These are phyloP conservation scores for Nylanderia fulva DNA, from an alignment of 1,140 invertebrate genomes.

Conservation along the genomic window DNA sequence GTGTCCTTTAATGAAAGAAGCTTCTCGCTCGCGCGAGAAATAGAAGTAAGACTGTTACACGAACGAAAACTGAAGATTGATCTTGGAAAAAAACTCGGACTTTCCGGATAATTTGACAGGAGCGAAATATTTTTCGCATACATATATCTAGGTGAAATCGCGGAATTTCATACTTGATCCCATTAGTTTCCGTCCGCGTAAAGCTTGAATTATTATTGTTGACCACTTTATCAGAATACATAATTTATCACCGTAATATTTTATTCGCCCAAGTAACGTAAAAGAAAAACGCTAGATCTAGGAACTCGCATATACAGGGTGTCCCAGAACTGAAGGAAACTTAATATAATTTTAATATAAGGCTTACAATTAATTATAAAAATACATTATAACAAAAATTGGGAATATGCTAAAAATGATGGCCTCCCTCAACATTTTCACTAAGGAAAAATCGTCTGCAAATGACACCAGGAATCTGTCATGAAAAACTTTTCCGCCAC, in stretches of 20 bases:
- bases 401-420: too few species aligned
- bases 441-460: too few species aligned
- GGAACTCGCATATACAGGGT: neutral
- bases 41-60: constrained; percentile 17
- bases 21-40: constrained; percentile 1
- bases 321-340: too few species aligned
- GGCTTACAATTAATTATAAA: too few species aligned
- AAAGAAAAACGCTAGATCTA: neutral
- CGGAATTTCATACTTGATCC: neutral
- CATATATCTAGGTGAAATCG: neutral
- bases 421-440: too few species aligned
- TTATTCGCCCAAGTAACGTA: neutral
- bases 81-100: neutral
- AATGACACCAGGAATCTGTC: too few species aligned
- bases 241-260: neutral
- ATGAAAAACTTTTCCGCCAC: too few species aligned
- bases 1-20: constrained; percentile 25
- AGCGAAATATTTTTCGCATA: neutral
- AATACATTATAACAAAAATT: too few species aligned
- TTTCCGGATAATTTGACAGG: neutral
- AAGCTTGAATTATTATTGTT: neutral
- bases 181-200: neutral
- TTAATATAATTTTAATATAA: too few species aligned
- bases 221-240: neutral
- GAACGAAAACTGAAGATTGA: constrained; percentile 15